These are phyloP conservation scores for Nymphalis urticae DNA, from an alignment of 2,888 invertebrate species.

Conservation along the genomic window DNA sequence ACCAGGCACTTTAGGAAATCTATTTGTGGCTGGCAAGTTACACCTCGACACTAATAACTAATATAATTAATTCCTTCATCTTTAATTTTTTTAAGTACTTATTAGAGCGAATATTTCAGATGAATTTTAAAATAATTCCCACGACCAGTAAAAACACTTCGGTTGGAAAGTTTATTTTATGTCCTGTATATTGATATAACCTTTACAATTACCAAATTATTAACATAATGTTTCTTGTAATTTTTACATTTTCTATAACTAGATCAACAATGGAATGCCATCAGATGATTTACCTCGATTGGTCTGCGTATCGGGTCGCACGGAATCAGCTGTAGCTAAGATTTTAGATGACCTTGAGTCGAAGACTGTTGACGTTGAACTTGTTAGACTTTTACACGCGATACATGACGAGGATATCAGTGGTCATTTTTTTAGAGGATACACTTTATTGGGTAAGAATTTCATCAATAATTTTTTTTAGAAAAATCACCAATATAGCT, in stretches of 20 bases:
- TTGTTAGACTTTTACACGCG: slow-evolving; percentile 82
- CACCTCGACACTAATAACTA: background rate
- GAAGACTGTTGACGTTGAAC: slow-evolving; percentile 83
- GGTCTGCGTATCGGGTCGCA: slow-evolving; percentile 89
- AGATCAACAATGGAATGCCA: slow-evolving; percentile 83
- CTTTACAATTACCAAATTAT: no score
- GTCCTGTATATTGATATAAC: no score
- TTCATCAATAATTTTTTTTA: background rate
- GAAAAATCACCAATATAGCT: background rate
- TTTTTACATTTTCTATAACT: background rate
- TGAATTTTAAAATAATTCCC: background rate
- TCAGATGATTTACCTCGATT: slow-evolving; percentile 86
- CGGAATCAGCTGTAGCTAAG: slow-evolving; percentile 86
- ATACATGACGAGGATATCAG: slow-evolving; percentile 80
- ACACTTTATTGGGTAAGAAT: slow-evolving; percentile 77
- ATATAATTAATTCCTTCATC: no score
- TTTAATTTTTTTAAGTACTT: no score
- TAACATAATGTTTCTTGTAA: no score
- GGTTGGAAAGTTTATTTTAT: no score
- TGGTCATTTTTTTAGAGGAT: slow-evolving; percentile 89
- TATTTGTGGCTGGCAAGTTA: background rate
- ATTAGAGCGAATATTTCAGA: no score
- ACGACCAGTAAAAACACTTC: no score
- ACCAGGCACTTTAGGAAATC: no score
- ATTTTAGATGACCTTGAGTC: slow-evolving; percentile 84